Percentiles rank a stretch among this genome's conserved stretches.
These are phyloP conservation scores for Apteryx owenii DNA, from an alignment of 2,113 vertebrate genomes.

Conservation along the genomic window DNA sequence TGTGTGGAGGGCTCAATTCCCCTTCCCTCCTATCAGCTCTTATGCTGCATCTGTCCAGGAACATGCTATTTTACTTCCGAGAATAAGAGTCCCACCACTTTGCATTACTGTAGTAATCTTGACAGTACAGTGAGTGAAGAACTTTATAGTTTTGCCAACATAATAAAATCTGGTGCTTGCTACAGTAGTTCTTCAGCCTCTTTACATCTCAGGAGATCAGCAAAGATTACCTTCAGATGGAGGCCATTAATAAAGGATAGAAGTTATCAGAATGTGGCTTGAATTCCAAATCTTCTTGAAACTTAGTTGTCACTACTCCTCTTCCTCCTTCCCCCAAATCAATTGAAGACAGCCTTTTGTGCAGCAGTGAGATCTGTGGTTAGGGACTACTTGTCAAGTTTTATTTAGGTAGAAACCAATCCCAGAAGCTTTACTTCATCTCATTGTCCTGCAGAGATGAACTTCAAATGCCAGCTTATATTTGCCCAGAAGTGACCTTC, in stretches of 20 bases:
- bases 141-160: neutral
- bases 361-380: neutral
- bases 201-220: neutral
- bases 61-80: neutral
- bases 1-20: neutral
- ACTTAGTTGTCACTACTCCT: neutral
- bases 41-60: neutral
- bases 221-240: neutral
- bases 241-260: constrained; percentile 1
- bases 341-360: constrained; percentile 30
- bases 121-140: neutral
- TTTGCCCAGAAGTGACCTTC: constrained; percentile 35
- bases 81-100: neutral
- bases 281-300: constrained; percentile 25
- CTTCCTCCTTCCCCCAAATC: neutral
- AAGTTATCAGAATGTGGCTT: neutral
- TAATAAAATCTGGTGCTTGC: neutral
- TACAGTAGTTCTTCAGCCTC: neutral
- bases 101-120: neutral
- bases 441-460: constrained; percentile 55
- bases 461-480: constrained; percentile 54
- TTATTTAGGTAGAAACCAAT: constrained; percentile 54
- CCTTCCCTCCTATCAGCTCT: neutral
- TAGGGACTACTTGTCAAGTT: constrained; percentile 44
- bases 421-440: constrained; percentile 35